Evolutionary conservation across 2,797 vertebrate species (phyloP).

Genomic region (Mycteria americana): DNA sequence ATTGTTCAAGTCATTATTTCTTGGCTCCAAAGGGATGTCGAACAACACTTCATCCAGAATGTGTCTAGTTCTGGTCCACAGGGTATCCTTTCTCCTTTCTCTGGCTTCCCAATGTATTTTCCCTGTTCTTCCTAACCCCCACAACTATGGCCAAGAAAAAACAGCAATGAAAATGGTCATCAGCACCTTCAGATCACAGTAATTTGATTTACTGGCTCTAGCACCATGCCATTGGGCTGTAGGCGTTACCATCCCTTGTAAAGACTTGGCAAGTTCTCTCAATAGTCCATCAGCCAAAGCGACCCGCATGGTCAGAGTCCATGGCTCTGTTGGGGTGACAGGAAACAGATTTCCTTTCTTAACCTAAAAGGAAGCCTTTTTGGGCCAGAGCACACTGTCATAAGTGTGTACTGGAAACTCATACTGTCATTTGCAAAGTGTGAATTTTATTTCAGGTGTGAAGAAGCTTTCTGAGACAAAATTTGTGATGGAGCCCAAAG

Average conservation of each 20-base stretch:
- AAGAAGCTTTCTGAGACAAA: background rate
- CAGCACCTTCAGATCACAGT: background rate
- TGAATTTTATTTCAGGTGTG: background rate
- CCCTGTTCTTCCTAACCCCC: background rate
- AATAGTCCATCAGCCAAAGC: background rate
- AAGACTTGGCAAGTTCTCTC: background rate
- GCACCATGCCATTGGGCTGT: background rate
- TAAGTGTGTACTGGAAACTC: background rate
- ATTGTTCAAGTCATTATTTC: conserved; percentile 11
- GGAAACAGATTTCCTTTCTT: background rate
- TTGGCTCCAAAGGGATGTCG: background rate
- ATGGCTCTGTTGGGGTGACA: background rate
- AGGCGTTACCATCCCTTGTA: background rate
- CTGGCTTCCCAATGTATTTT: background rate
- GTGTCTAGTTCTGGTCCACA: background rate
- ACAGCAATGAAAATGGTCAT: background rate
- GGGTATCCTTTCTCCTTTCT: background rate
- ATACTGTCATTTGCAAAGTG: background rate
- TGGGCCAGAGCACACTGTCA: background rate
- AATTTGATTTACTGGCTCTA: background rate
- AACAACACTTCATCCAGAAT: conserved; percentile 12
- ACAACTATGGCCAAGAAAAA: background rate
- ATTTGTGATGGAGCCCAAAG: background rate
- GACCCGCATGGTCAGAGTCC: background rate
- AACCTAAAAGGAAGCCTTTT: background rate